Base-by-base conservation (phyloP, 2,113 vertebrate genomes). In the Pseudolaguvia tuberculata region DNA sequence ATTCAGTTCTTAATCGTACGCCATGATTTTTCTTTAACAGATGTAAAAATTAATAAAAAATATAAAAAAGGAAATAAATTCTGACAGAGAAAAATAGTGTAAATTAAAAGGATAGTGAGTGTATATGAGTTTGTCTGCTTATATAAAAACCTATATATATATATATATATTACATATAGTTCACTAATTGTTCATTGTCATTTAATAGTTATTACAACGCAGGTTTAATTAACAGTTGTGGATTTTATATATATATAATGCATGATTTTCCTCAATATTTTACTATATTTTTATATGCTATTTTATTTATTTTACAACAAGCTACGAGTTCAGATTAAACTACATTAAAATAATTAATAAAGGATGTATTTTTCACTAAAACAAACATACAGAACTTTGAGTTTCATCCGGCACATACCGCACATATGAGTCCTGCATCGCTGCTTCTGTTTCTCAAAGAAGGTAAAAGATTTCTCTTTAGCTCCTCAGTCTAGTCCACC, bases 401-500 rank as follows among this genome's bases (percentile, higher is more conserved):
- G 9, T 52, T 47, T 5, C 17, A 25, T 15, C 42, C 17, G 9
- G 52, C 20, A 35, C 75, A 55, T 77, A 76, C 74, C 79, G 52
- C 39, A 29, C 52, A 50, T 71, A n/a, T 50, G 63, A 56, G 47
- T 76, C 29, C 68, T 67, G 69, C 74, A 76, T 79, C 2, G 45
- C 27, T 47, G 23, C 42, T 48, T 45, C 42, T 1, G 2, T 13
- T 67, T 21, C 55, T 48, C n/a, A 62, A 13, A 14, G 15, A 61
- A 51, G 45, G 2, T 25, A 51, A 29, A 68, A 51, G 7, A 51
- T 31, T 25, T 35, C 25, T 73, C 47, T 52, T 58, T 27, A 71
- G 51, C 17, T 27, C 67, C 42, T 68, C 20, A 8, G 57, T 70
- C 25, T 73, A 68, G n/a, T 67, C 67, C 75, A 10, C 55, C 57